Percentiles rank a stretch among this genome's conserved stretches.
Conservation (phyloP, 2,888 invertebrate genomes). For the Ctena decussata region DNA sequence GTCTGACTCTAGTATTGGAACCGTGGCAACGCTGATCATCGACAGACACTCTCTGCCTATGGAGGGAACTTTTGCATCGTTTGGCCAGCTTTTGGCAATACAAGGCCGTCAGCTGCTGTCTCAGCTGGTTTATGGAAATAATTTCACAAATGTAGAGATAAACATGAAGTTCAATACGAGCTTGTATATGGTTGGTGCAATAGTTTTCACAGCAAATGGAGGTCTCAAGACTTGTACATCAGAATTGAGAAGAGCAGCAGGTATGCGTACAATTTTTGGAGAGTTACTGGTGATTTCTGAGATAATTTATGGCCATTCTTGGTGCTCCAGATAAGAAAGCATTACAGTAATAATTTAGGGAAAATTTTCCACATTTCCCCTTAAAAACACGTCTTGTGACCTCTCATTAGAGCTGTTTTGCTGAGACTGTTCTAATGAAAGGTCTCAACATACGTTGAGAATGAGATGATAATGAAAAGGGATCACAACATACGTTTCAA, state of each 20-base stretch:
- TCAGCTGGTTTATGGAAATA: constrained; percentile 30
- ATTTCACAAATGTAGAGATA: constrained; percentile 54
- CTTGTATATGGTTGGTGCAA: constrained; percentile 35
- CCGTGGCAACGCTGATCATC: constrained; percentile 36
- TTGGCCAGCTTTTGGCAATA: constrained; percentile 34
- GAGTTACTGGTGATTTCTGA: no score
- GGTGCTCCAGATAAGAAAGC: no score
- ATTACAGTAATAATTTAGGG: no score
- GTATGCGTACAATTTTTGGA: no score
- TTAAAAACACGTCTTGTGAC: no score
- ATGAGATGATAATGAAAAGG: no score
- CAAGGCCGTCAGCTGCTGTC: constrained; percentile 33
- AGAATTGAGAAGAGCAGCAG: constrained; percentile 39
- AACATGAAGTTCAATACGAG: constrained; percentile 42
- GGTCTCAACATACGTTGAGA: no score
- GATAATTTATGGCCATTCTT: no score
- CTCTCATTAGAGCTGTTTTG: no score
- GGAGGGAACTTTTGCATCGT: constrained; percentile 45
- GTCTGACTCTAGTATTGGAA: constrained; percentile 41
- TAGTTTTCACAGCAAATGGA: constrained; percentile 24
- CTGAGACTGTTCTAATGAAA: no score
- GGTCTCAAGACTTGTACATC: constrained; percentile 32
- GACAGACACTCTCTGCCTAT: constrained; percentile 20
- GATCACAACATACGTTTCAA: no score
- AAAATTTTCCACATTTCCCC: no score